Evolutionary conservation across 23 tunicate species (phyloP).

Genomic region (Trididemnum nubilum): DNA sequence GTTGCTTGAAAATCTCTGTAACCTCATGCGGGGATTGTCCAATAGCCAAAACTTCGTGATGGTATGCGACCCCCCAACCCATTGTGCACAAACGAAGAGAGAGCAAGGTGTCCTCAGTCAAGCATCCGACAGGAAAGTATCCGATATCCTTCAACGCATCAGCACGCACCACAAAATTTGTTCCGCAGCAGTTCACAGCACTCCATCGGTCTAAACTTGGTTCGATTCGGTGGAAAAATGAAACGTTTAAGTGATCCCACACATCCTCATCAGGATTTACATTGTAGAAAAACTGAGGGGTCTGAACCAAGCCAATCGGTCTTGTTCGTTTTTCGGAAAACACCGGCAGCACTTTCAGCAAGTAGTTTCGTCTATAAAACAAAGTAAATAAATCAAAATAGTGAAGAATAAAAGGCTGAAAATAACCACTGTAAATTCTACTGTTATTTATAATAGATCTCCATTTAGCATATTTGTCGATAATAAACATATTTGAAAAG

Average conservation of each 20-base stretch:
- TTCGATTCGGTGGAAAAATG: slow-evolving; percentile 98
- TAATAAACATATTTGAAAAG: no score
- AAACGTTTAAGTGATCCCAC: slow-evolving; percentile 99
- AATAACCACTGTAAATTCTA: no score
- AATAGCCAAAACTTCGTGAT: slow-evolving; percentile 96
- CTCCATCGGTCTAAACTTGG: slow-evolving; percentile 97
- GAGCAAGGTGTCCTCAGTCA: slow-evolving; percentile 94
- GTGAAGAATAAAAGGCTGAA: no score
- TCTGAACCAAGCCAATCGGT: slow-evolving; percentile 92
- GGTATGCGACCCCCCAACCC: slow-evolving; percentile 99
- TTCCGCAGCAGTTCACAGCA: slow-evolving; percentile 99
- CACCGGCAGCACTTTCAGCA: slow-evolving; percentile 91
- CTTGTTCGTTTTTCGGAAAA: slow-evolving; percentile 93
- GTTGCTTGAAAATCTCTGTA: slow-evolving; percentile 96
- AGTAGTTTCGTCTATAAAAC: slow-evolving; percentile 83
- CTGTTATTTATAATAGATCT: no score
- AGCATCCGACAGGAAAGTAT: slow-evolving; percentile 98
- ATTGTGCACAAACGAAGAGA: slow-evolving; percentile 93
- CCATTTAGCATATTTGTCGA: no score
- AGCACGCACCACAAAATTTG: slow-evolving; percentile 92
- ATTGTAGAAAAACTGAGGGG: slow-evolving; percentile 99
- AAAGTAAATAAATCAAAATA: no score
- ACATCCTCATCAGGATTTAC: slow-evolving; percentile 99
- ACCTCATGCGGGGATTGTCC: slow-evolving; percentile 99
- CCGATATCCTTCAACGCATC: slow-evolving; percentile 98